These are phyloP conservation scores for Amiota communis DNA, from an alignment of 2,888 invertebrate species.

Conservation along the genomic window DNA sequence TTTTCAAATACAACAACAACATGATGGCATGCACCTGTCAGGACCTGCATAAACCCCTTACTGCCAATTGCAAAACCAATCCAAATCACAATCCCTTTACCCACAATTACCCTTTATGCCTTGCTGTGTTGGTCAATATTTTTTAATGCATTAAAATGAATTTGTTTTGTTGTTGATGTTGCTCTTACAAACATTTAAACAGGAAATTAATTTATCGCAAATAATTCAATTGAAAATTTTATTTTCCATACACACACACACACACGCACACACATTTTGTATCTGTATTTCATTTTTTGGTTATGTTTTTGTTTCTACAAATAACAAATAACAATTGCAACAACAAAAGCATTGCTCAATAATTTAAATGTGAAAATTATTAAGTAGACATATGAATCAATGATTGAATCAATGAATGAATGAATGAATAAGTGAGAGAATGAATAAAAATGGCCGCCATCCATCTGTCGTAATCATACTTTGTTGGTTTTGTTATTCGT, in stretches of 20 bases:
- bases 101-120: neutral
- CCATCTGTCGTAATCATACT: too few species aligned
- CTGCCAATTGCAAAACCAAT: neutral
- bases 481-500: too few species aligned
- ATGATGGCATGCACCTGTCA: slow-evolving; percentile 28
- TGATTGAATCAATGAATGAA: neutral
- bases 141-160: neutral
- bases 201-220: slow-evolving; percentile 63
- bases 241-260: slow-evolving; percentile 2
- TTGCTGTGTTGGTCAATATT: too few species aligned
- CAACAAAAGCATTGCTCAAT: slow-evolving; percentile 24
- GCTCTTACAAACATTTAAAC: slow-evolving; percentile 43
- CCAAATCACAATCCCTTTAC: neutral
- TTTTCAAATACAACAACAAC: slow-evolving; percentile 24
- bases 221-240: slow-evolving; percentile 58
- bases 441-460: neutral
- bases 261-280: neutral
- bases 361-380: slow-evolving; percentile 28
- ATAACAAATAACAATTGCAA: neutral
- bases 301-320: slow-evolving; percentile 9
- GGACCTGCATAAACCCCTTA: neutral
- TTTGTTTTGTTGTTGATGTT: slow-evolving; percentile 13
- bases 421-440: neutral
- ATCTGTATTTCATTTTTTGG: slow-evolving; percentile 19
- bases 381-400: slow-evolving; percentile 23